A percentile compares a stretch with the other conserved stretches of the same genome.
phyloP scores from a whole-genome alignment of 2,888 invertebrate genomes.

The Heliconius ismenius region DNA sequence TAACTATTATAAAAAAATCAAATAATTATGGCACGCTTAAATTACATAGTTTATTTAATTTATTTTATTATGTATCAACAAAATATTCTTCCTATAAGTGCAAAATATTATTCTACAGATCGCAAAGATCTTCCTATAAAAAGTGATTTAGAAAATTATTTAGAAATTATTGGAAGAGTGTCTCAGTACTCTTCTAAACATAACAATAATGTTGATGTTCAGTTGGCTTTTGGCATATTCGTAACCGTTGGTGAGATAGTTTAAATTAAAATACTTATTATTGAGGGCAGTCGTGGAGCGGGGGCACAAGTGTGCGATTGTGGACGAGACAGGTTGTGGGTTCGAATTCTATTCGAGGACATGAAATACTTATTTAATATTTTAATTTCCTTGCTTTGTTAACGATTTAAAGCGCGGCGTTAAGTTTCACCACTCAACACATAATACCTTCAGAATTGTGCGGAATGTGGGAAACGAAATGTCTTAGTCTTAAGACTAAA shows the following conservation, averaged over 20 bases:
- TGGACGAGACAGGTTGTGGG: too few species aligned
- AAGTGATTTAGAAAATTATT: slow-evolving; percentile 52
- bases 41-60: neutral
- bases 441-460: too few species aligned
- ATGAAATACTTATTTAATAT: too few species aligned
- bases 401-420: too few species aligned
- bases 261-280: neutral
- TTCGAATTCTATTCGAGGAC: too few species aligned
- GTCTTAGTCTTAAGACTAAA: too few species aligned
- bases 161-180: slow-evolving; percentile 50
- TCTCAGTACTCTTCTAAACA: slow-evolving; percentile 50
- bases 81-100: neutral
- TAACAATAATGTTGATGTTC: slow-evolving; percentile 54
- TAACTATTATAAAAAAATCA: neutral
- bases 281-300: too few species aligned
- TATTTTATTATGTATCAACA: slow-evolving; percentile 2
- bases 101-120: slow-evolving; percentile 1
- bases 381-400: too few species aligned
- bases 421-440: too few species aligned
- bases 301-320: too few species aligned
- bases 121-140: slow-evolving; percentile 46
- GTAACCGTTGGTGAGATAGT: slow-evolving; percentile 57
- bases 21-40: slow-evolving; percentile 15
- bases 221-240: slow-evolving; percentile 60
- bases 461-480: too few species aligned